Conservation (phyloP, 2,113 vertebrate species). For the Phodopus roborovskii region DNA sequence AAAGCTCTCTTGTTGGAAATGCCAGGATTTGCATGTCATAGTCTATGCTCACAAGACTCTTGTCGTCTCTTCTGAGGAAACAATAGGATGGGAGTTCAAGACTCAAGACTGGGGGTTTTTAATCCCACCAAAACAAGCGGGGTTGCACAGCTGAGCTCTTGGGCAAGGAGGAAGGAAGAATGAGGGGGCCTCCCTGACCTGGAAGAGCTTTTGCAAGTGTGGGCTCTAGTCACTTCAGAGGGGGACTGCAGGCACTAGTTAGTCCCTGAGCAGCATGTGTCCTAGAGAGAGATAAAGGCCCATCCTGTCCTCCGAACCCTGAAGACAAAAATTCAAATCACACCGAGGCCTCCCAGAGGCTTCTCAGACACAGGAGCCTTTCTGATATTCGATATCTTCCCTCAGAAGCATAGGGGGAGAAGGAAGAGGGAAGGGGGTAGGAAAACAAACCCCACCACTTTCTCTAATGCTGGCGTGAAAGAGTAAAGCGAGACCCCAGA, state of each 20-base stretch:
- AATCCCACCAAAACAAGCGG: slow-evolving; percentile 8
- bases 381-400: slow-evolving; percentile 73
- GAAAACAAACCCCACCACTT: slow-evolving; percentile 7
- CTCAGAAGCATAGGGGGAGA: not conserved
- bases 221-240: not conserved
- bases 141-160: not conserved
- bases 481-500: slow-evolving; percentile 25
- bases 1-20: not conserved
- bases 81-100: not conserved
- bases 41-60: not conserved
- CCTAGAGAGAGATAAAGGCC: slow-evolving; percentile 27
- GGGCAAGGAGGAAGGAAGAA: not conserved
- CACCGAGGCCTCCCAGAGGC: slow-evolving; percentile 13
- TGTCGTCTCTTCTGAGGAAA: not conserved
- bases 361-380: not conserved
- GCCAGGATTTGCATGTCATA: not conserved
- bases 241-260: not conserved
- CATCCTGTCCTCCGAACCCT: slow-evolving; percentile 22
- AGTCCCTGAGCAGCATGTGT: not conserved
- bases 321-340: slow-evolving; percentile 46
- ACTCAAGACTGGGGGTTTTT: not conserved
- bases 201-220: not conserved
- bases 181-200: not conserved
- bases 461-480: not conserved
- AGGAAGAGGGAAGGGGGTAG: not conserved